phyloP scores from a whole-genome alignment of 2,113 vertebrate genomes.

The Colaptes auratus region DNA sequence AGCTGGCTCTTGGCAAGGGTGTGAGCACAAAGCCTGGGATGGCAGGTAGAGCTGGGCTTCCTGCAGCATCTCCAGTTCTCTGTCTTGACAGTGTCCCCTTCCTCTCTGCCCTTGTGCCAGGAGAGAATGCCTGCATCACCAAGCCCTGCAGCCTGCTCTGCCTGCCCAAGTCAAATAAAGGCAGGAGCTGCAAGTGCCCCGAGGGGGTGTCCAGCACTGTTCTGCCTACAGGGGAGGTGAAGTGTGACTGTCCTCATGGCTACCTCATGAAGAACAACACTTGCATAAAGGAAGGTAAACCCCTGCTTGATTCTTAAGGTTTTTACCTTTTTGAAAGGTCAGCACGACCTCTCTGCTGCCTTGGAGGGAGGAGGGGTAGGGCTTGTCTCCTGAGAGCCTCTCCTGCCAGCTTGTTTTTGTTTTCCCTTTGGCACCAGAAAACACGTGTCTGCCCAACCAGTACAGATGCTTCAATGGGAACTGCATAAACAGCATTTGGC shows the following conservation, averaged over 20 bases:
- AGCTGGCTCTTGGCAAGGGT: fast-evolving
- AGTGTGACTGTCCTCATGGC: slow-evolving; percentile 88
- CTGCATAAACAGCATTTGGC: slow-evolving; percentile 98
- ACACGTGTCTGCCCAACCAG: slow-evolving; percentile 91
- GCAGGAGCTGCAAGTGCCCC: slow-evolving; percentile 88
- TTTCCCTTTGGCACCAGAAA: slow-evolving; percentile 62
- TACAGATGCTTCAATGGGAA: slow-evolving; percentile 94
- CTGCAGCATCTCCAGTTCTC: fast-evolving
- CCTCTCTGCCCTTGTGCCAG: slow-evolving; percentile 61
- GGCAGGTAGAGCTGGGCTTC: neutral
- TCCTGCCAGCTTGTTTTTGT: neutral
- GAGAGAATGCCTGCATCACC: slow-evolving; percentile 86
- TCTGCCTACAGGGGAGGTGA: slow-evolving; percentile 82
- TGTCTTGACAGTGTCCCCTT: neutral
- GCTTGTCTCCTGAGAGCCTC: neutral
- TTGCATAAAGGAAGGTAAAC: slow-evolving; percentile 87
- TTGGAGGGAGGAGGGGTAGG: fast-evolving
- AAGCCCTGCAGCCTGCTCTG: slow-evolving; percentile 92
- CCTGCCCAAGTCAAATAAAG: slow-evolving; percentile 85
- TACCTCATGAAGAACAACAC: slow-evolving; percentile 84
- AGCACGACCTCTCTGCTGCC: fast-evolving
- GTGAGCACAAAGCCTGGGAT: neutral
- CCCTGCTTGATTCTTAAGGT: fast-evolving
- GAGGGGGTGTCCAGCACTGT: slow-evolving; percentile 80
- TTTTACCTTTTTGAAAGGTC: fast-evolving